Percentiles rank a stretch among this genome's conserved stretches.
Conservation (phyloP, 2,113 vertebrate genomes). For the Tachycineta bicolor region DNA sequence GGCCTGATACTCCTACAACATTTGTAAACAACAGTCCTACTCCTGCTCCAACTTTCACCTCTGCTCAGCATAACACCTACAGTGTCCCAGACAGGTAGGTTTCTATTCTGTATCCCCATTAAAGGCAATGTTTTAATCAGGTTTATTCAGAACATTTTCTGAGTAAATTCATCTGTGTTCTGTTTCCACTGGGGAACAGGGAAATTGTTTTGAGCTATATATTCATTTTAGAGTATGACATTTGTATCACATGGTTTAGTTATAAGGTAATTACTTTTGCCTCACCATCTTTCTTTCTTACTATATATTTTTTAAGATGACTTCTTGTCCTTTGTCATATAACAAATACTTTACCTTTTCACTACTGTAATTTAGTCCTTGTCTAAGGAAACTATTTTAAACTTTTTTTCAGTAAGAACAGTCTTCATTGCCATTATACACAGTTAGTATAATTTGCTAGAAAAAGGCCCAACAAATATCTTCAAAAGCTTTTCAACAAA, state of each 20-base stretch:
- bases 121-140: background rate
- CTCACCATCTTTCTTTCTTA: background rate
- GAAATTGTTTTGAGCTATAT: background rate
- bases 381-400: background rate
- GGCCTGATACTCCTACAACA: conserved; percentile 85
- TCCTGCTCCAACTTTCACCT: conserved; percentile 84
- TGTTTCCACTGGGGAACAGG: background rate
- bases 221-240: background rate
- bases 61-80: conserved; percentile 84
- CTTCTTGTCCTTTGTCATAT: background rate
- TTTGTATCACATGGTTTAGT: background rate
- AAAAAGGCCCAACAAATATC: background rate
- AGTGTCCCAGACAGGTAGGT: conserved; percentile 88
- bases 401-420: background rate
- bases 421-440: background rate
- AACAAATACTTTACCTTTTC: background rate
- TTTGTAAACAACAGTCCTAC: conserved; percentile 87
- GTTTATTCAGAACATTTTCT: background rate
- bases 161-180: background rate
- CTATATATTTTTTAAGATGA: background rate
- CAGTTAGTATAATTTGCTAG: background rate
- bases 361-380: background rate
- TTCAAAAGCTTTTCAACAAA: background rate
- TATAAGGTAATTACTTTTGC: background rate
- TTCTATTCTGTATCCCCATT: background rate